Base-by-base conservation (phyloP, 2,797 vertebrate species). In the Geotrypetes seraphini region DNA sequence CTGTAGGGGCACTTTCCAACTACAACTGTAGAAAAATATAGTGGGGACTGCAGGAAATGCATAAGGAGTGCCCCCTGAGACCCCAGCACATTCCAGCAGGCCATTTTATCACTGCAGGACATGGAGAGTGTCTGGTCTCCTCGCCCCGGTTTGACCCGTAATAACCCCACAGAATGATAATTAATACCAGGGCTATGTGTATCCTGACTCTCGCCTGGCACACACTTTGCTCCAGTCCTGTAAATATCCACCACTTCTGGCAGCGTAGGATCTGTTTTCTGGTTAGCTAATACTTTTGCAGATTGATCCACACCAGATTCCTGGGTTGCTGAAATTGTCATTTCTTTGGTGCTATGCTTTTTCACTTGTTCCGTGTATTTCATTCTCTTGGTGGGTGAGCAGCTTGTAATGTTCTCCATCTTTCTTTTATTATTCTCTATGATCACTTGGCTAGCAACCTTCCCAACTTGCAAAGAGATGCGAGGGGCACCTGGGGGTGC, bases 91-190 rank as follows among this genome's bases (percentile, higher is more conserved):
- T 73, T 81, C 93, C 93, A 99, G 21, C 90, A 88, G 12, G 91
- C 85, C 55, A 99, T 45, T 53, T 99, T 97, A 58, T 99, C 95
- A 3, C 92, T 97, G 68, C 95, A 99, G 47, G 89, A 96, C 59
- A 97, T 89, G 11, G 93, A 96, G 26, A 78, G 47, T 0, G 94
- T 96, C 4, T 77, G 80, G 35, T 91, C 83, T 14, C 94, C 95
- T 4, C 95, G 80, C 5, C 95, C 95, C 0, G 95, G 95, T 61
- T 97, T 99, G 31, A 94, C 66, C 20, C 95, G 73, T 17, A 97
- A 73, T 8, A 78, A 28, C 25, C 90, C 90, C 3, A 83, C 63
- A 5, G 28, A 60, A 66, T 99, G 95, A 63, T 90, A 97, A 0
- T 62, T 69, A 3, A 16, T 18, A 1, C 94, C 91, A 1, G 89